These are phyloP conservation scores for Oryzias javanicus DNA, from an alignment of 2,113 vertebrate genomes.

Conservation along the genomic window DNA sequence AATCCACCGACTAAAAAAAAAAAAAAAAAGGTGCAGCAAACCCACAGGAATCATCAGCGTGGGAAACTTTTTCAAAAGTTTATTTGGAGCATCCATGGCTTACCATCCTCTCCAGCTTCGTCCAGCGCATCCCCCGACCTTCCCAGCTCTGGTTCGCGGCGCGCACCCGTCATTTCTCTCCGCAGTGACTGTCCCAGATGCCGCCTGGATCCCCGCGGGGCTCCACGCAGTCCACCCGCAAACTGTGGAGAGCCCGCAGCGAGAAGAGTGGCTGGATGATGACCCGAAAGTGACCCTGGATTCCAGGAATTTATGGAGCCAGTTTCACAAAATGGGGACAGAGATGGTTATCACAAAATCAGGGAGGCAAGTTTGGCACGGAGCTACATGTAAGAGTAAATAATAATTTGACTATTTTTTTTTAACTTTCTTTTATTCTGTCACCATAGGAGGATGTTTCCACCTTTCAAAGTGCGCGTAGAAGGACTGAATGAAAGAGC, in stretches of 20 bases:
- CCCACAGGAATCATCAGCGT: background rate
- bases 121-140: constrained; percentile 83
- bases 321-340: constrained; percentile 95
- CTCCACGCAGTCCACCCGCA: constrained; percentile 81
- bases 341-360: constrained; percentile 99
- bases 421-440: background rate
- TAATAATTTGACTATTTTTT: background rate
- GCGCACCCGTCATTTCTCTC: constrained; percentile 87
- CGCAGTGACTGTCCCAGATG: constrained; percentile 80
- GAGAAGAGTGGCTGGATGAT: constrained; percentile 85
- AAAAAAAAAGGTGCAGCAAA: background rate
- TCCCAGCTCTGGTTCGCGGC: constrained; percentile 85
- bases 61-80: no score
- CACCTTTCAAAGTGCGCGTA: constrained; percentile 94
- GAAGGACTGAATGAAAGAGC: constrained; percentile 90
- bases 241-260: constrained; percentile 81
- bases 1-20: background rate
- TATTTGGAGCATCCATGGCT: constrained; percentile 85
- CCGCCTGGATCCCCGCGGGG: constrained; percentile 75
- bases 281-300: constrained; percentile 94
- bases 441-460: constrained; percentile 91
- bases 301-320: constrained; percentile 92
- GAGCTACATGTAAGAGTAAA: no score
- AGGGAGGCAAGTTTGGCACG: constrained; percentile 81
- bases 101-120: constrained; percentile 90